Evolutionary conservation across 2,113 vertebrate genomes (phyloP), one percentile per base, ranked within the genome.

Genomic region (Procavia capensis): DNA sequence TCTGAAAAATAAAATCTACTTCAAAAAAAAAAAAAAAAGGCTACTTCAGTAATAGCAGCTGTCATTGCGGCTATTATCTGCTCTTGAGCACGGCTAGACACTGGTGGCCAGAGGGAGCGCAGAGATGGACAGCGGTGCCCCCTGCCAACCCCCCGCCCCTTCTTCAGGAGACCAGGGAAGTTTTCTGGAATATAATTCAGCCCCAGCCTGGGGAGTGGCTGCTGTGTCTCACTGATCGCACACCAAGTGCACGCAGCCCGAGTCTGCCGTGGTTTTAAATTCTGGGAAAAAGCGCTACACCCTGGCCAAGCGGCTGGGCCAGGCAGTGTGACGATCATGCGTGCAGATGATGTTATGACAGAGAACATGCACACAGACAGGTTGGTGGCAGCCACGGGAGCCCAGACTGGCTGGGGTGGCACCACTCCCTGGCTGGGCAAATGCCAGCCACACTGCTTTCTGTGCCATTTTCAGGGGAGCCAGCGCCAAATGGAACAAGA

Each of bases 141-240:
- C 19, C 36, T 5, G 43, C n/a, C 9, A 11, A 3, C 29, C 27
- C 47, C 5, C 36, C 10, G 17, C 19, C 20, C 20, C 36, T 57
- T 70, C 36, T 74, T 63, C 39, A 6, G 63, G 63, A 9, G 31
- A 61, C 47, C 41, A 34, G 76, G 0, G 72, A 25, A 3, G 24
- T 31, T 50, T 87, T 79, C 83, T 54, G 36, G 90, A 90, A 94
- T 13, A 45, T 34, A 76, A 66, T 39, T 97, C 83, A 43, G 34
- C 39, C 85, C 79, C 92, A 25, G 0, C 0, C 0, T 0, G 16
- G 93, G 85, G n/a, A 9, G 68, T 6, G 36, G 54, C 61, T 5
- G 1, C 27, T 11, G 24, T 64, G 27, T 64, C 81, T 93, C 85
- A 41, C 70, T 92, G 57, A 20, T 64, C 91, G 78, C 70, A 17